A percentile compares a stretch with the other conserved stretches of the same genome.
Evolutionary conservation across 2,113 vertebrate species (phyloP).

Genomic region (Marcusenius ussheri): DNA sequence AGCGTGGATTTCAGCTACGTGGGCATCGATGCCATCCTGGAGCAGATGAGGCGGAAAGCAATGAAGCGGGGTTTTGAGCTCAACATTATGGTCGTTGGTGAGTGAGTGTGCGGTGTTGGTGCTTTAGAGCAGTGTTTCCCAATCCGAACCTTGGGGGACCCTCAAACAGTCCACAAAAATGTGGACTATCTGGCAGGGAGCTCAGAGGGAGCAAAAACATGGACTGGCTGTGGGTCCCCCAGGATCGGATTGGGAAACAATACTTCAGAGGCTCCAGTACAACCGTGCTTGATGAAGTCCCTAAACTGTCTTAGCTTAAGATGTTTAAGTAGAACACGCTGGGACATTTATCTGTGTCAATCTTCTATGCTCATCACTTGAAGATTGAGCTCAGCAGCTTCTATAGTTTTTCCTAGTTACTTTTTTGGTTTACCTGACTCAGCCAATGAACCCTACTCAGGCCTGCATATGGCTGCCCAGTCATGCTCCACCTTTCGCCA

Average conservation of each 20-base stretch:
- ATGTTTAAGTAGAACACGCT: background rate
- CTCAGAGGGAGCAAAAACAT: background rate
- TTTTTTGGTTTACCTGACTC: background rate
- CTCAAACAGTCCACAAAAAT: background rate
- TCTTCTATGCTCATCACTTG: background rate
- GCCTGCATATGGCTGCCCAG: background rate
- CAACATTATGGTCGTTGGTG: constrained; percentile 94
- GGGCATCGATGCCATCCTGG: constrained; percentile 94
- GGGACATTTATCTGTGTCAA: background rate
- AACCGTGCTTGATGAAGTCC: background rate
- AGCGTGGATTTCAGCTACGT: constrained; percentile 84
- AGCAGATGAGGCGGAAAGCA: constrained; percentile 96
- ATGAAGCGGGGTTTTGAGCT: constrained; percentile 99
- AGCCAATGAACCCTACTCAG: background rate
- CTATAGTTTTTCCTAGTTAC: background rate
- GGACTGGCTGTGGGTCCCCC: background rate
- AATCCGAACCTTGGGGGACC: background rate
- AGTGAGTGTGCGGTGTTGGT: constrained; percentile 54
- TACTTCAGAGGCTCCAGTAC: background rate
- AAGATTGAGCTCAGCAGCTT: background rate
- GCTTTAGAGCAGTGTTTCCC: background rate
- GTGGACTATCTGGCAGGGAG: background rate
- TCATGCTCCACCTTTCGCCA: background rate
- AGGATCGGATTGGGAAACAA: background rate
- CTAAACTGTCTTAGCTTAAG: background rate